Conservation (phyloP, 2,888 invertebrate species). For the Mesochorus sp. region DNA sequence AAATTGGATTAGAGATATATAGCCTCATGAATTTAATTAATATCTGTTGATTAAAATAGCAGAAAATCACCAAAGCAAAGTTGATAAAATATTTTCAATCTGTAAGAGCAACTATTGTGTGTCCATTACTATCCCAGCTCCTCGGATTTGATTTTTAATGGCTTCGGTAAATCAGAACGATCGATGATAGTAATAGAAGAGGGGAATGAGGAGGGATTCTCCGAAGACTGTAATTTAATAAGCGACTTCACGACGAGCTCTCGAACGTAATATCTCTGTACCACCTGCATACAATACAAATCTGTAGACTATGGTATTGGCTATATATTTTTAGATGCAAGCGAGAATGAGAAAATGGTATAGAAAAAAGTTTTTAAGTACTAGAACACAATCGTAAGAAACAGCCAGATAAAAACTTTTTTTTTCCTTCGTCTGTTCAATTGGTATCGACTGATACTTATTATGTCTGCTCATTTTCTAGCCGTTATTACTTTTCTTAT, state of each 20-base stretch:
- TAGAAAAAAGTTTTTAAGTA: too few relatives aligned
- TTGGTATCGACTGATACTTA: too few relatives aligned
- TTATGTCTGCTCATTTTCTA: too few relatives aligned
- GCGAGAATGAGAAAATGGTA: too few relatives aligned
- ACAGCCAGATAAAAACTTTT: too few relatives aligned
- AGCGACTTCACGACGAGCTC: slow-evolving; percentile 36
- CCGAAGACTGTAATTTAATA: slow-evolving; percentile 68
- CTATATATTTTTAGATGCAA: too few relatives aligned
- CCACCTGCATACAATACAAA: too few relatives aligned
- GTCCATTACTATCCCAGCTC: slow-evolving; percentile 17
- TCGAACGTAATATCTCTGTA: neutral
- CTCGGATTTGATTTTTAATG: slow-evolving; percentile 66
- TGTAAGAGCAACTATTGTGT: neutral
- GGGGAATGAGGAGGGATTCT: neutral
- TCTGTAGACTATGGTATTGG: too few relatives aligned
- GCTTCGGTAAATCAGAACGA: slow-evolving; percentile 74
- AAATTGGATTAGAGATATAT: neutral
- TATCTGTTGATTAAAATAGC: neutral
- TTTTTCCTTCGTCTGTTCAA: too few relatives aligned
- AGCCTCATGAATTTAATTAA: neutral
- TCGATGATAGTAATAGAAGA: slow-evolving; percentile 68
- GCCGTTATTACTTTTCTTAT: neutral
- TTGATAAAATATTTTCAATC: neutral
- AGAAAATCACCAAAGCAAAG: slow-evolving; percentile 3
- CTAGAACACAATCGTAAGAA: too few relatives aligned